Evolutionary conservation across 92 coral and sea anemone genomes (phyloP), one percentile per base, ranked within the genome.

Genomic region (Parazoanthus swiftii): DNA sequence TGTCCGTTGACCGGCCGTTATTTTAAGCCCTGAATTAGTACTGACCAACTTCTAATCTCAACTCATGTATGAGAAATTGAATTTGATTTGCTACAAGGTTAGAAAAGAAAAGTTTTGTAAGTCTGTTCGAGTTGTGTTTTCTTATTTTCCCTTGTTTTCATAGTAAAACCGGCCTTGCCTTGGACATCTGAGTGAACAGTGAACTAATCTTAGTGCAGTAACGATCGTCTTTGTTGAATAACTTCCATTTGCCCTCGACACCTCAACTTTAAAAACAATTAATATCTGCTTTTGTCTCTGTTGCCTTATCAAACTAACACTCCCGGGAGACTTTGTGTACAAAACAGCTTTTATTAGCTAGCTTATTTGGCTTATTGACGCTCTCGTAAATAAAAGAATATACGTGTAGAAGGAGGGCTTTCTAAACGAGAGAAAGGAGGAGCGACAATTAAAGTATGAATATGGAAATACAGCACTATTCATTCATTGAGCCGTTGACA

Each of bases 361-460:
- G 6, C 56, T 26, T 29, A 50, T 51, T 79, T 42, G 20, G 6
- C 56, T 26, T 29, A 50, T 51, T 79, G 21, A 51, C 75, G 21
- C 9, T 38, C 56, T 10, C 46, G 13, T 46, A 48, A 84, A 71
- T 44, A 84, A 84, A 71, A 46, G 87, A 71, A 84, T 21, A 33
- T 36, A 51, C 79, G 67, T 71, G 87, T 67, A 35, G 77, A 73
- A 71, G 87, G 87, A 68, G 79, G 79, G 63, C 65, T 75, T 71
- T 42, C 21, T 44, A 72, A 83, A 36, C 25, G 43, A 11, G n/a
- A 72, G 15, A 44, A 26, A 51, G 87, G 79, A 46, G 79, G 79
- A 84, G 87, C 78, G 42, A 48, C 51, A 48, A 48, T 48, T 48
- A 48, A 7, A 72, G 23, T 25, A 72, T 72, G 76, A 72, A 72